Conservation (phyloP, 2,113 vertebrate genomes). For the Sialia sialis region DNA sequence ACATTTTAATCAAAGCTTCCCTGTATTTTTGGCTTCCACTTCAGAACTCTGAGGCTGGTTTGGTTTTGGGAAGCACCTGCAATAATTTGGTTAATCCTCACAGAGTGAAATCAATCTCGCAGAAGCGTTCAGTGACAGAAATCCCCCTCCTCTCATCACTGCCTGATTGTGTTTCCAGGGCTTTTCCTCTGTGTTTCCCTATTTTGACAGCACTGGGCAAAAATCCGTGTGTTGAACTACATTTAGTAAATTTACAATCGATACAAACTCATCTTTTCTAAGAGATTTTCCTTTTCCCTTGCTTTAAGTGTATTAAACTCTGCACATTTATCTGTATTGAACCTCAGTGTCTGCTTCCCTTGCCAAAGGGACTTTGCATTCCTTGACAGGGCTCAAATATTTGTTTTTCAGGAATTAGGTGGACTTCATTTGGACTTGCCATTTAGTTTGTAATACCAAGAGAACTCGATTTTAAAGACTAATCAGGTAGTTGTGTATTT, state of each 20-base stretch:
- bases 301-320: background rate
- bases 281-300: background rate
- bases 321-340: background rate
- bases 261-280: background rate
- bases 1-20: background rate
- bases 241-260: background rate
- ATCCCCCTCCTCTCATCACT: background rate
- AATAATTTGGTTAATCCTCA: background rate
- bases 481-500: background rate
- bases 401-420: background rate
- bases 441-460: background rate
- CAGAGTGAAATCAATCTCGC: background rate
- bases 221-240: background rate
- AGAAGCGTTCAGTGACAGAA: background rate
- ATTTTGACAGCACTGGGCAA: background rate
- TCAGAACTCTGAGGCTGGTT: background rate
- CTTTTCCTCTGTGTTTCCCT: background rate
- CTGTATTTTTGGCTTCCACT: background rate
- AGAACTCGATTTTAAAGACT: background rate
- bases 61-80: background rate
- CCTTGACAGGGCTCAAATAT: conserved; percentile 1
- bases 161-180: background rate
- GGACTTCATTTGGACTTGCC: background rate
- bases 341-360: background rate
- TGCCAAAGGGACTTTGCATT: background rate